phyloP scores from a whole-genome alignment of 1,140 invertebrate species.

The Procambarus virginalis region DNA sequence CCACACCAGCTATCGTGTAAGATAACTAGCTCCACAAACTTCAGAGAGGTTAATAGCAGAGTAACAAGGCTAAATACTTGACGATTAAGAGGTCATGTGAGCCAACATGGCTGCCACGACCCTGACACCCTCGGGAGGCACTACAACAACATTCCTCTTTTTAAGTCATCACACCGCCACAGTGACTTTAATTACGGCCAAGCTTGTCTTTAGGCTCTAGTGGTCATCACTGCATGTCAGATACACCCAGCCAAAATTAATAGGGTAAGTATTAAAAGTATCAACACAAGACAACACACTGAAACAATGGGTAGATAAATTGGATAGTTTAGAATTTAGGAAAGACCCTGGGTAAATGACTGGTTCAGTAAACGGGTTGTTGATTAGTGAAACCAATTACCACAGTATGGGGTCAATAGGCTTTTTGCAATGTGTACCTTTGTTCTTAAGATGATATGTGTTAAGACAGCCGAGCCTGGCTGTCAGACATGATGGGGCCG shows the following conservation, averaged over 20 bases:
- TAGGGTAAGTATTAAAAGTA: too few species aligned
- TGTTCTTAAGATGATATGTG: too few species aligned
- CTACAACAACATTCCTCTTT: not conserved
- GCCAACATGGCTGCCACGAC: conserved; percentile 59
- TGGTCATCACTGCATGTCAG: not conserved
- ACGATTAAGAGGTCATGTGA: conserved; percentile 48
- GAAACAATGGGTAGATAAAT: too few species aligned
- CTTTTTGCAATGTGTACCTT: too few species aligned
- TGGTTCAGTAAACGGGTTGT: too few species aligned
- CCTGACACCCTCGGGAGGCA: conserved; percentile 12
- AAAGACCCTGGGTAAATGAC: too few species aligned
- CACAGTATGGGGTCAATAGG: too few species aligned
- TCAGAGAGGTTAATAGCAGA: not conserved
- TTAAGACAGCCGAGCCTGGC: too few species aligned
- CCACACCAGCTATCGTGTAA: not conserved
- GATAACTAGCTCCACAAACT: not conserved
- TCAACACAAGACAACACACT: too few species aligned
- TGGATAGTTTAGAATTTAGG: too few species aligned
- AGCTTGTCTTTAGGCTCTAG: not conserved
- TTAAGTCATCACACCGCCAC: not conserved
- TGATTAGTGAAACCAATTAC: too few species aligned
- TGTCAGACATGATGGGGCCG: too few species aligned
- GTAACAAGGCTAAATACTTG: not conserved
- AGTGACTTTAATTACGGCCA: not conserved
- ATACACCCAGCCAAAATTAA: not conserved